Evolutionary conservation across 2,113 vertebrate species (phyloP).

Genomic region (Spea multiplicata): DNA sequence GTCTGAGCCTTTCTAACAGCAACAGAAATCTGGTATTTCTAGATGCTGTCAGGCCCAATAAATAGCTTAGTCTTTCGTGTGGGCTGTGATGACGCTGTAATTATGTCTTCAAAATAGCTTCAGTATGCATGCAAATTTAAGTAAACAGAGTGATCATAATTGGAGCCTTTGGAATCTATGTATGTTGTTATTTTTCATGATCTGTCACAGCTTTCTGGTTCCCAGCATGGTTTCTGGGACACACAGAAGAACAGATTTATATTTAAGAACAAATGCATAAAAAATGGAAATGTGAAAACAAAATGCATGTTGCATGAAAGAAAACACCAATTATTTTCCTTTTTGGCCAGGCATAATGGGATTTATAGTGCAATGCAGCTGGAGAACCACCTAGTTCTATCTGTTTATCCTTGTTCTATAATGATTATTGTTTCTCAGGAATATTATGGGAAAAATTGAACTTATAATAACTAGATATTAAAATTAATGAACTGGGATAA

Average conservation of each 20-base stretch:
- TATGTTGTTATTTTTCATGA: not conserved
- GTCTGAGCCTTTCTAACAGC: not conserved
- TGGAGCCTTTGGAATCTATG: slow-evolving; percentile 11
- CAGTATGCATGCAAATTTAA: slow-evolving; percentile 5
- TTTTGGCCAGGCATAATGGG: too few species aligned
- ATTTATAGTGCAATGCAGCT: not conserved
- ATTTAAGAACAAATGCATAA: not conserved
- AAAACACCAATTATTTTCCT: too few species aligned
- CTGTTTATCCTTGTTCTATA: too few species aligned
- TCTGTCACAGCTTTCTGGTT: not conserved
- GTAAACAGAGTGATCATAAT: slow-evolving; percentile 33
- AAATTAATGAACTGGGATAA: not conserved
- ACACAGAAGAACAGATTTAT: not conserved
- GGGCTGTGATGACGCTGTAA: slow-evolving; percentile 23
- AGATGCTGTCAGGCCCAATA: slow-evolving; percentile 4
- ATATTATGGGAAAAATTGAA: not conserved
- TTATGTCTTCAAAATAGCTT: slow-evolving; percentile 13
- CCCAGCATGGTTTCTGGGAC: slow-evolving; percentile 2
- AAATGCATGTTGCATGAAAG: not conserved
- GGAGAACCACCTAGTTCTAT: not conserved
- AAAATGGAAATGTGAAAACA: not conserved
- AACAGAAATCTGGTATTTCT: slow-evolving; percentile 16
- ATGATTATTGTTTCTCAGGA: too few species aligned
- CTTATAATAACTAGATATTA: not conserved
- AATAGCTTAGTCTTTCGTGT: slow-evolving; percentile 22